Conservation (phyloP, 2,113 vertebrate species). For the Pseudorasbora parva region DNA sequence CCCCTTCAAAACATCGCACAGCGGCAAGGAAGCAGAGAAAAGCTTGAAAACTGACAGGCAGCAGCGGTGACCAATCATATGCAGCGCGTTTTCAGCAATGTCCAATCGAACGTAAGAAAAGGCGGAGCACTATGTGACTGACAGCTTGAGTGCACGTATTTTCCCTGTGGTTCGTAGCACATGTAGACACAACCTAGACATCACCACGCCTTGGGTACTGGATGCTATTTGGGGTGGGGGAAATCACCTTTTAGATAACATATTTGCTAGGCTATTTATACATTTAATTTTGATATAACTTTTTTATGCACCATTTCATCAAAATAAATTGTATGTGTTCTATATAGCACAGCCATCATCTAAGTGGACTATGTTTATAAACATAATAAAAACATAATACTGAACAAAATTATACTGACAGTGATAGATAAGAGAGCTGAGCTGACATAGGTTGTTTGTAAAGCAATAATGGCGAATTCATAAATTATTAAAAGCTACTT, state of each 20-base stretch:
- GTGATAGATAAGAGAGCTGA: background rate
- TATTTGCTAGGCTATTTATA: background rate
- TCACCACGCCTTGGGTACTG: conserved; percentile 36
- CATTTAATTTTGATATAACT: background rate
- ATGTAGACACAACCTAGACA: conserved; percentile 32
- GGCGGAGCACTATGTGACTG: conserved; percentile 43
- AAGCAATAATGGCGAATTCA: background rate
- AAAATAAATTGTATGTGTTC: no score
- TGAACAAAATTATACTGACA: no score
- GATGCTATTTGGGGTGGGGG: conserved; percentile 10
- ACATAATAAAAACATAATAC: background rate
- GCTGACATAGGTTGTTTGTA: background rate
- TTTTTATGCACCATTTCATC: background rate
- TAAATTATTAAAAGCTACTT: background rate
- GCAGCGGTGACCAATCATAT: conserved; percentile 61
- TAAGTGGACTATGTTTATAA: no score
- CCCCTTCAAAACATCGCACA: conserved; percentile 51
- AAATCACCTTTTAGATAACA: background rate
- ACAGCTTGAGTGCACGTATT: conserved; percentile 37
- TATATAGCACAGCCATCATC: no score
- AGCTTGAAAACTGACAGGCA: conserved; percentile 62
- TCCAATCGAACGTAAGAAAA: conserved; percentile 57
- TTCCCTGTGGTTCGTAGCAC: conserved; percentile 32
- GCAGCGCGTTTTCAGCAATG: background rate
- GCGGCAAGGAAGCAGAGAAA: conserved; percentile 44